A percentile compares a stretch with the other conserved stretches of the same genome.
Evolutionary conservation across 30 jellyfish, hydroid and myxozoan species (phyloP).

Genomic region (Morbakka virulenta): DNA sequence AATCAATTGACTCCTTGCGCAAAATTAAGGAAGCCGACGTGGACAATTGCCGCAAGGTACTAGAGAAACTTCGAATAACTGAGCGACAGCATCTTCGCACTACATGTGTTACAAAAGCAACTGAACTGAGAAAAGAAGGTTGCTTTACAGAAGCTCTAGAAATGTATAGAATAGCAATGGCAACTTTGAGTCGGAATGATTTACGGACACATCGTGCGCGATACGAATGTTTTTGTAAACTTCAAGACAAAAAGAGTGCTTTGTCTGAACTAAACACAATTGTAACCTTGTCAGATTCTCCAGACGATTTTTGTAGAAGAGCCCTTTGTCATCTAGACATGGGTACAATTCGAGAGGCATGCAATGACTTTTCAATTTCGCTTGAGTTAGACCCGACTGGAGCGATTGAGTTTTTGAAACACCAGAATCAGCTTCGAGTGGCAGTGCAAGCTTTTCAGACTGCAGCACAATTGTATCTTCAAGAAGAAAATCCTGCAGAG

Average conservation of each 20-base stretch:
- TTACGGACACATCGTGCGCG: constrained; percentile 49
- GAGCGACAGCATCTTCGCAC: constrained; percentile 40
- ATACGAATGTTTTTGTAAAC: constrained; percentile 28
- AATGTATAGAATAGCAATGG: constrained; percentile 53
- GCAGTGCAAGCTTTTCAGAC: constrained; percentile 56
- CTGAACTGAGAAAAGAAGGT: constrained; percentile 16
- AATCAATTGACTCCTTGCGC: constrained; percentile 15
- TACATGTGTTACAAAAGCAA: constrained; percentile 30
- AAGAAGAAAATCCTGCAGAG: constrained; percentile 44
- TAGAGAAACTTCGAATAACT: constrained; percentile 20
- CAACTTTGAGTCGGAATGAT: constrained; percentile 29
- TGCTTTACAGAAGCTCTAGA: constrained; percentile 42
- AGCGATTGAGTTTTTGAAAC: constrained; percentile 44
- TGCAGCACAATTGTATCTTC: constrained; percentile 61
- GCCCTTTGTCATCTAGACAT: constrained; percentile 50
- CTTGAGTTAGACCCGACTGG: constrained; percentile 60
- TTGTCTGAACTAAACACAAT: constrained; percentile 49
- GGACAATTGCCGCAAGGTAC: constrained; percentile 1
- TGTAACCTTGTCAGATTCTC: constrained; percentile 28
- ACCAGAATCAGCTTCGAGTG: constrained; percentile 35
- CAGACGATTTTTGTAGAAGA: constrained; percentile 53
- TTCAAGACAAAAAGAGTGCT: constrained; percentile 33
- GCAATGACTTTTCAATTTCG: constrained; percentile 67
- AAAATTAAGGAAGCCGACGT: not conserved
- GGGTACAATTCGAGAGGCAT: constrained; percentile 61